phyloP scores from a whole-genome alignment of 2,888 invertebrate species.

The Petrolisthes manimaculis region DNA sequence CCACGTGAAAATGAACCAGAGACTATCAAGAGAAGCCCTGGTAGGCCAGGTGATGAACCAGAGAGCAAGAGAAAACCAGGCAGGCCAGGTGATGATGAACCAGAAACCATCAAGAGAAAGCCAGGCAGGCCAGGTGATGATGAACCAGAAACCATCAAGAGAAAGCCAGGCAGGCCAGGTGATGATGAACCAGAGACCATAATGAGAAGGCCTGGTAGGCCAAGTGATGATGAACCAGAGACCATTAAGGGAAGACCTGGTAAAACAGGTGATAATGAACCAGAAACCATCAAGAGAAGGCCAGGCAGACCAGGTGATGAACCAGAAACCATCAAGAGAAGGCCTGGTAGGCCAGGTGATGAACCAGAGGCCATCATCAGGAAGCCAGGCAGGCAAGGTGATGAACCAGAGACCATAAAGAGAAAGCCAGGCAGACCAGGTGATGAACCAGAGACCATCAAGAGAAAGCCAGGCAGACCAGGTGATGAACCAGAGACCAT shows the following conservation, averaged over 20 bases:
- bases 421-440: background rate
- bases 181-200: constrained; percentile 31
- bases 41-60: background rate
- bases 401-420: constrained; percentile 13
- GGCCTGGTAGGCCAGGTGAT: constrained; percentile 20
- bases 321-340: constrained; percentile 31
- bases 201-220: constrained; percentile 24
- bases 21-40: constrained; percentile 8
- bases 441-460: background rate
- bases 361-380: constrained; percentile 27
- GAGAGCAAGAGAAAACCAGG: background rate
- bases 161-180: constrained; percentile 9
- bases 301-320: constrained; percentile 21
- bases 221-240: constrained; percentile 31
- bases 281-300: constrained; percentile 21
- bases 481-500: constrained; percentile 10
- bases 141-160: constrained; percentile 19
- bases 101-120: constrained; percentile 10
- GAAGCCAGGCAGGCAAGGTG: constrained; percentile 20
- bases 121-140: background rate
- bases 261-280: constrained; percentile 11
- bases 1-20: constrained; percentile 16
- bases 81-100: constrained; percentile 22
- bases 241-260: constrained; percentile 23
- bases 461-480: constrained; percentile 11